Conservation (phyloP, 2,113 vertebrate species). For the Rhabdornis inornatus region DNA sequence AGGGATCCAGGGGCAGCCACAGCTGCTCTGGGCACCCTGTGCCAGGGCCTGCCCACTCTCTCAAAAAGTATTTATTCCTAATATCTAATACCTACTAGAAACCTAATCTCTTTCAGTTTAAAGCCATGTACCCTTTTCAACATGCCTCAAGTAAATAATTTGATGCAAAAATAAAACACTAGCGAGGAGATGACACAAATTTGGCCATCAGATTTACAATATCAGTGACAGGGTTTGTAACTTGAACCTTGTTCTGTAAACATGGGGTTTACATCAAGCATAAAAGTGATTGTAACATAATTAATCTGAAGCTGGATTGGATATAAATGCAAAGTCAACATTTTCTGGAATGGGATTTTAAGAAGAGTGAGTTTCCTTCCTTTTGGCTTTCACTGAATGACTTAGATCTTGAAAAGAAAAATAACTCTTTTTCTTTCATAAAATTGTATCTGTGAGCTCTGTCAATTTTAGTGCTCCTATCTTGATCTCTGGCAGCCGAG, state of each 20-base stretch:
- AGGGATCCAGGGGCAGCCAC: not conserved
- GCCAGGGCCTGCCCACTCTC: fast-evolving
- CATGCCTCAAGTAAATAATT: not conserved
- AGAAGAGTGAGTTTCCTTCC: not conserved
- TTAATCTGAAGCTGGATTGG: not conserved
- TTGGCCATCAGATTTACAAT: not conserved
- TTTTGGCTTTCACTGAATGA: not conserved
- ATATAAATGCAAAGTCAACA: not conserved
- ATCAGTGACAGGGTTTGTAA: not conserved
- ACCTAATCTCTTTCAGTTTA: not conserved
- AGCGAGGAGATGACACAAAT: not conserved
- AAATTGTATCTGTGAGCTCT: not conserved
- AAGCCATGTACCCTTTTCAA: not conserved
- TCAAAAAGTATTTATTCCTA: not conserved
- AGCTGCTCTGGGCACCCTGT: not conserved
- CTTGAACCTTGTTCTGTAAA: not conserved
- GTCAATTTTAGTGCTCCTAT: not conserved
- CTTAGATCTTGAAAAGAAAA: not conserved
- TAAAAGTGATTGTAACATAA: not conserved
- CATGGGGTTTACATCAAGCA: not conserved
- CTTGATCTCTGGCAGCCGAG: not conserved
- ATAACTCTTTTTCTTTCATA: not conserved
- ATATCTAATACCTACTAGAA: not conserved
- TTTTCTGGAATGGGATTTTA: not conserved
- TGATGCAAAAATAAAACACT: not conserved